These are phyloP conservation scores for Nibea coibor DNA, from an alignment of 2,113 vertebrate genomes.

Conservation along the genomic window DNA sequence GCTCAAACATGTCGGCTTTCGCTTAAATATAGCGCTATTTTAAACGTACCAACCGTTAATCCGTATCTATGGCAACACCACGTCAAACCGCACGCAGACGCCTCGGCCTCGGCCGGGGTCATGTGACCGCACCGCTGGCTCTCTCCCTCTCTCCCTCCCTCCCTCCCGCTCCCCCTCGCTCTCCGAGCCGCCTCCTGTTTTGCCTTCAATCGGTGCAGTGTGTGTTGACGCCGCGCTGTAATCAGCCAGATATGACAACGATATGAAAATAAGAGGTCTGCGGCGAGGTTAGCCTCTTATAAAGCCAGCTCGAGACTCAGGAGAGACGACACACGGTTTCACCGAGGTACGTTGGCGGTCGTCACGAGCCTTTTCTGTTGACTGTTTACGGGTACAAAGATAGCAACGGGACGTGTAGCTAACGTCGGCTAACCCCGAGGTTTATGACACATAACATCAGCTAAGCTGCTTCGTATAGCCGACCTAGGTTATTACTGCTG, in stretches of 20 bases:
- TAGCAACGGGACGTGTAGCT: constrained; percentile 36
- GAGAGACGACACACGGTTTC: neutral
- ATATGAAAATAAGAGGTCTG: constrained; percentile 39
- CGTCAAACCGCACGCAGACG: neutral
- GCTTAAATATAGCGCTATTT: neutral
- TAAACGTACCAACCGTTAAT: neutral
- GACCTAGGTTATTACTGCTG: neutral
- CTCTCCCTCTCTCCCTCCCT: no score
- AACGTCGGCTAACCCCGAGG: neutral
- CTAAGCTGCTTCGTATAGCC: neutral
- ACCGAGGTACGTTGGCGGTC: constrained; percentile 42
- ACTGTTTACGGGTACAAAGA: constrained; percentile 39
- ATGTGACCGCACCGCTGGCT: constrained; percentile 51
- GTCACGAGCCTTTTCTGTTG: neutral
- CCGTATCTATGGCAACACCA: constrained; percentile 51
- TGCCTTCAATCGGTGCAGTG: constrained; percentile 19
- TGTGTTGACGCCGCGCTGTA: neutral
- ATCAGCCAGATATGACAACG: neutral
- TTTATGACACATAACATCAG: neutral
- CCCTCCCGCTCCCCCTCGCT: no score
- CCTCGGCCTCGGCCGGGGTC: constrained; percentile 1
- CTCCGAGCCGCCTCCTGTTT: neutral
- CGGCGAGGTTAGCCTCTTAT: constrained; percentile 4
- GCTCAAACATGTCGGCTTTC: no score
- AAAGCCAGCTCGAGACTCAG: neutral